Base-by-base conservation (phyloP, 2,113 vertebrate genomes). In the Triplophysa dalaica region DNA sequence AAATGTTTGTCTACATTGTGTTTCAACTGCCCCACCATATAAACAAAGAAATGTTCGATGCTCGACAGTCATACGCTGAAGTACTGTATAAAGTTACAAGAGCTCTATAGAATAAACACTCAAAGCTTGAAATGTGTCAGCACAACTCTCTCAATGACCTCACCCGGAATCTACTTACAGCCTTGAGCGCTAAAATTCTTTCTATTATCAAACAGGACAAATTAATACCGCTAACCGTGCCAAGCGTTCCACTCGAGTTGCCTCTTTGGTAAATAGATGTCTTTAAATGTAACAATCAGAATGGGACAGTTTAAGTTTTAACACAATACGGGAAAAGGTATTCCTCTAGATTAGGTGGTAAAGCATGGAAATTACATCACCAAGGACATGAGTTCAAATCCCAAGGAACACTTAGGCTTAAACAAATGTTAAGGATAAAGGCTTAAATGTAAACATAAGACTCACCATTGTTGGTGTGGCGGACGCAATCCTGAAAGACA, bases 401-500 rank as follows among this genome's bases (percentile, higher is more conserved):
- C 3, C 3, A 52, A 14, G 14, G 14, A 52, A 52, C 4, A 16
- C 14, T 17, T 3, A 6, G 14, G 4, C 4, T 52, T 14, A 52
- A 14, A 1, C 14, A 13, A 14, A 14, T 13, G 2, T 13, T 19
- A 21, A 58, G 54, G 4, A 19, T 5, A 21, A 52, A 52, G 14
- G 14, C 50, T 16, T 12, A 12, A 45, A 45, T 6, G 4, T 52
- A 52, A 52, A 52, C 50, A 48, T 48, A 50, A 65, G 19, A 75
- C 95, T 92, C 88, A 98, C 97, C 97, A 0, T 98, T 94, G 81
- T 97, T 98, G 87, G 94, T 90, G 78, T 98, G 96, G 1, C 97
- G 76, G 29, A 98, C 90, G 0, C 97, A 98, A 87, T 98, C 97
- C 89, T 96, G 96, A 79, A 98, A 93, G 19, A 98, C 95, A 0